Evolutionary conservation across 2,888 invertebrate genomes (phyloP).

Genomic region (Syrista parreyssii): DNA sequence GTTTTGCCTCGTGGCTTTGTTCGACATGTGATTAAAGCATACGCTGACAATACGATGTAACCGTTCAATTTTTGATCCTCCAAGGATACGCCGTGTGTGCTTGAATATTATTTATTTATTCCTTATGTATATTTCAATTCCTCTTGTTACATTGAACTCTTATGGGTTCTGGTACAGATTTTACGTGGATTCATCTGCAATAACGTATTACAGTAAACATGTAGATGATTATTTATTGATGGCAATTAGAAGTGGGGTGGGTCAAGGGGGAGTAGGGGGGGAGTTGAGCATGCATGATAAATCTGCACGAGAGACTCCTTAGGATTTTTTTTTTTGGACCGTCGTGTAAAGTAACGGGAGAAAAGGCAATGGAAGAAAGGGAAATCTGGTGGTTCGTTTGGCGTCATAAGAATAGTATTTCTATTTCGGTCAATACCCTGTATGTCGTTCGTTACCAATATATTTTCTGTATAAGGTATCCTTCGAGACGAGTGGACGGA

Average conservation of each 20-base stretch:
- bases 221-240: neutral
- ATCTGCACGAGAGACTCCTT: too few relatives aligned
- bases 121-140: neutral
- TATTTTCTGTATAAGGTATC: too few relatives aligned
- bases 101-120: neutral
- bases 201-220: neutral
- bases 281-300: neutral
- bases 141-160: neutral
- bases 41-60: neutral
- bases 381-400: neutral
- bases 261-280: rapidly evolving
- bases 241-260: neutral
- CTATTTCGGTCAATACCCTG: too few relatives aligned
- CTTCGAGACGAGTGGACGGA: too few relatives aligned
- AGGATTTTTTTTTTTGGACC: too few relatives aligned
- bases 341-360: too few relatives aligned
- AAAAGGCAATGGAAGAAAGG: neutral
- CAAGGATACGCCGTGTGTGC: neutral
- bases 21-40: neutral
- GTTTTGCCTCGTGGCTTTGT: neutral
- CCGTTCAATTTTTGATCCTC: neutral
- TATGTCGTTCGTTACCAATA: too few relatives aligned
- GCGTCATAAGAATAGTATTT: too few relatives aligned
- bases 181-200: neutral
- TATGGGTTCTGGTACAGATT: neutral